Conservation (phyloP, 2,888 invertebrate species). For the Perizoma affinitatum region DNA sequence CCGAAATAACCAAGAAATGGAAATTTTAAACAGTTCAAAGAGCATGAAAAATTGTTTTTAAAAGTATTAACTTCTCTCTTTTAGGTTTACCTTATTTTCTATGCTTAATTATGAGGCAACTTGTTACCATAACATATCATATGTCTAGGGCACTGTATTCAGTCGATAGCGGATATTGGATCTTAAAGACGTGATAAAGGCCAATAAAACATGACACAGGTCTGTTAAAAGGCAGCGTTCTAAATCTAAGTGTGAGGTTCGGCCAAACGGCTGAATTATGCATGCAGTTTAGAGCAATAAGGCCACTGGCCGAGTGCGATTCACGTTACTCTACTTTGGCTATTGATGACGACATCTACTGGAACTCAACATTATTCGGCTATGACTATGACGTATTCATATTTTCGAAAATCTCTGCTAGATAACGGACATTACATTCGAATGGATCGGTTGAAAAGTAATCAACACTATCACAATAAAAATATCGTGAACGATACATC, state of each 20-base stretch:
- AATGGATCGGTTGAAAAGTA: too few species aligned
- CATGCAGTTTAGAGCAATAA: slow-evolving; percentile 38
- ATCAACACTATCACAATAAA: too few species aligned
- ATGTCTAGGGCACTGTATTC: neutral
- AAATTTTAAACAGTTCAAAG: too few species aligned
- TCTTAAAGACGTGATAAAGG: slow-evolving; percentile 1
- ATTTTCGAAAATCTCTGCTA: neutral
- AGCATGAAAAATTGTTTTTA: too few species aligned
- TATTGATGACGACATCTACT: slow-evolving; percentile 29
- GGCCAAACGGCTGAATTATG: slow-evolving; percentile 38
- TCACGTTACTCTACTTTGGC: slow-evolving; percentile 26
- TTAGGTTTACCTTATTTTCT: too few species aligned
- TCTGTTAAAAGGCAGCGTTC: slow-evolving; percentile 23
- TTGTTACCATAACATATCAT: neutral
- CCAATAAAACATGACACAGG: slow-evolving; percentile 11
- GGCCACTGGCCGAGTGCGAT: slow-evolving; percentile 32
- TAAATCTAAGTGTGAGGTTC: slow-evolving; percentile 34
- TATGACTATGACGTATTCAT: neutral
- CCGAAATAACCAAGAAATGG: too few species aligned
- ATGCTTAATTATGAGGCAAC: too few species aligned
- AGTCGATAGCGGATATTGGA: slow-evolving; percentile 1
- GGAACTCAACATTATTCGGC: slow-evolving; percentile 21
- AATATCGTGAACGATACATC: too few species aligned
- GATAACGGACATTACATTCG: too few species aligned
- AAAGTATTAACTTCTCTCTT: too few species aligned